Base-by-base conservation (phyloP, 2,797 vertebrate species). In the Hydrocynus forskahlii region DNA sequence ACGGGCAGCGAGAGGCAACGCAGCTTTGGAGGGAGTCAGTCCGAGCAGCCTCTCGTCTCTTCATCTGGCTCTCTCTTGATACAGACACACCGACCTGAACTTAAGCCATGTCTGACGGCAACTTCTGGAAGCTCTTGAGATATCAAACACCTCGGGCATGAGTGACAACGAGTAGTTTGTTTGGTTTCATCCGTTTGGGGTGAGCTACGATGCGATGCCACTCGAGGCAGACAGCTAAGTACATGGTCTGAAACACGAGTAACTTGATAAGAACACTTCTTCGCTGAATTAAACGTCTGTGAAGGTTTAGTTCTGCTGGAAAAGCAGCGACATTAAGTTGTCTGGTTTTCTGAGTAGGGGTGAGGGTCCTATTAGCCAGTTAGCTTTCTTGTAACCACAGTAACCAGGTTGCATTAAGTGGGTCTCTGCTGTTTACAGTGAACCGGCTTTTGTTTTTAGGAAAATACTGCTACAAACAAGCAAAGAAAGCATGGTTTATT, bases 1-100 rank as follows among this genome's bases (percentile, higher is more conserved):
- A 60, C 76, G 60, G 63, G 78, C 16, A 70, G 23, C 79, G 29
- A 62, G 71, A 78, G 12, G 54, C 80, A 29, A 43, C 77, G 79
- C 62, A 64, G 50, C 16, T 63, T 77, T 16, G 66, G 54, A 68
- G 50, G 16, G 70, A 35, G 45, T 16, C 23, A 12, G 12, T 17
- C 23, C 19, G 43, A 63, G 16, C 71, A 71, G 71, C 17, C 17
- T 59, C 21, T 17, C 50, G 50, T 80, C 71, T 64, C 52, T 14
- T 45, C 43, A 29, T 7, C 13, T 4, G 45, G 9, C n/a, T 40
- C 50, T 80, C 23, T 66, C 45, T 21, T 29, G 48, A 71, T 71
- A 48, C 25, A 16, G 48, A 52, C 16, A n/a, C 7, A 55, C 2
- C 50, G 10, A 25, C 29, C 8, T 16, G 69, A 8, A 25, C 7